Evolutionary conservation across 2,888 invertebrate genomes (phyloP).

Genomic region (Achlya flavicornis): DNA sequence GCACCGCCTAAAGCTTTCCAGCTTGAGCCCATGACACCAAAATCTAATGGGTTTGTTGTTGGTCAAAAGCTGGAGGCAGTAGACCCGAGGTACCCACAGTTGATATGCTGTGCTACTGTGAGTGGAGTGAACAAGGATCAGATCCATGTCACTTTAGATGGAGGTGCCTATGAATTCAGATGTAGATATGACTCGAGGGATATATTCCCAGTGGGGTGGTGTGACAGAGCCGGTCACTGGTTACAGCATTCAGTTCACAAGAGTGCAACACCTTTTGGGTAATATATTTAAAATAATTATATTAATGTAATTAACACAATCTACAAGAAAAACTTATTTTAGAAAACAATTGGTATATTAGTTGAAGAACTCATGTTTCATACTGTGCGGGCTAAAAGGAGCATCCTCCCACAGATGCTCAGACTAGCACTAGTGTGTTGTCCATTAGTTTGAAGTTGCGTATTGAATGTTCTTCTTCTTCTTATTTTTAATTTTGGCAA

Average conservation of each 20-base stretch:
- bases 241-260: constrained; percentile 97
- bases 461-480: no score
- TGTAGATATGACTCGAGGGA: constrained; percentile 96
- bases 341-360: no score
- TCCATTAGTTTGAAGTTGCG: no score
- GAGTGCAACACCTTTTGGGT: constrained; percentile 86
- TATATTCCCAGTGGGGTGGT: constrained; percentile 99
- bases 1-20: constrained; percentile 95
- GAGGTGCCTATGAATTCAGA: constrained; percentile 99
- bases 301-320: no score
- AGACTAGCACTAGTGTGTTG: no score
- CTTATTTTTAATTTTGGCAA: no score
- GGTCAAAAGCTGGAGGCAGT: constrained; percentile 98
- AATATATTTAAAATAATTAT: no score
- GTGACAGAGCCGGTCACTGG: constrained; percentile 95
- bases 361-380: no score
- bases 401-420: no score
- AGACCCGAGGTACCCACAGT: constrained; percentile 97
- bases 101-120: constrained; percentile 98
- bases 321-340: no score
- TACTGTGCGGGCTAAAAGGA: no score
- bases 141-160: constrained; percentile 98
- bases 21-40: constrained; percentile 93
- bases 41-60: constrained; percentile 92
- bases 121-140: constrained; percentile 96